phyloP scores from a whole-genome alignment of 2,113 vertebrate species.

The Hydropotes inermis region DNA sequence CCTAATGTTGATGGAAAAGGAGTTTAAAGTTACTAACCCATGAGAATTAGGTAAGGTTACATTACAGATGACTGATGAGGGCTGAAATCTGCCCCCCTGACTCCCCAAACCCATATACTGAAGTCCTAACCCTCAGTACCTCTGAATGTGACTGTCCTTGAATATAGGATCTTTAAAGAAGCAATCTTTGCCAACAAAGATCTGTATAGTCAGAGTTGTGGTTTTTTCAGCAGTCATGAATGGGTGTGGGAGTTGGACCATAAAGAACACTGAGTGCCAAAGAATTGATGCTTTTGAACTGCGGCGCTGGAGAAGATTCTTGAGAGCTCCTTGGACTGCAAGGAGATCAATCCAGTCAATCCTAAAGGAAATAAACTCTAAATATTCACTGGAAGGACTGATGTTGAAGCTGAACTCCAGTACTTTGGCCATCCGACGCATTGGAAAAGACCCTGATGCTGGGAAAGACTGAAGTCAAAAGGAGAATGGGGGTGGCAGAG shows the following conservation, averaged over 20 bases:
- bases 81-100: neutral
- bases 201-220: neutral
- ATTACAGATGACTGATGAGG: neutral
- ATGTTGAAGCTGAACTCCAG: neutral
- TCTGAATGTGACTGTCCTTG: neutral
- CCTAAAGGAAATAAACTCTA: neutral
- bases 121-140: neutral
- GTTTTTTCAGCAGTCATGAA: neutral
- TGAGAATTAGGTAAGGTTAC: slow-evolving; percentile 25
- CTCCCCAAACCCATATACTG: neutral
- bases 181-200: neutral
- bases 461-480: neutral
- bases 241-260: neutral
- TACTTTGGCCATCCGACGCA: neutral
- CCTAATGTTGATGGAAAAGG: slow-evolving; percentile 40
- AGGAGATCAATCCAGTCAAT: neutral
- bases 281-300: neutral
- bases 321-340: neutral
- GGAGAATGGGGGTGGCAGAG: neutral
- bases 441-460: neutral
- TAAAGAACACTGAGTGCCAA: neutral
- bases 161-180: neutral
- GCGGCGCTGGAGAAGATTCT: neutral
- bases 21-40: slow-evolving; percentile 63
- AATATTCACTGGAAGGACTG: neutral